Evolutionary conservation across 2,797 vertebrate species (phyloP).

Genomic region (Melanotaenia parkinsoni): DNA sequence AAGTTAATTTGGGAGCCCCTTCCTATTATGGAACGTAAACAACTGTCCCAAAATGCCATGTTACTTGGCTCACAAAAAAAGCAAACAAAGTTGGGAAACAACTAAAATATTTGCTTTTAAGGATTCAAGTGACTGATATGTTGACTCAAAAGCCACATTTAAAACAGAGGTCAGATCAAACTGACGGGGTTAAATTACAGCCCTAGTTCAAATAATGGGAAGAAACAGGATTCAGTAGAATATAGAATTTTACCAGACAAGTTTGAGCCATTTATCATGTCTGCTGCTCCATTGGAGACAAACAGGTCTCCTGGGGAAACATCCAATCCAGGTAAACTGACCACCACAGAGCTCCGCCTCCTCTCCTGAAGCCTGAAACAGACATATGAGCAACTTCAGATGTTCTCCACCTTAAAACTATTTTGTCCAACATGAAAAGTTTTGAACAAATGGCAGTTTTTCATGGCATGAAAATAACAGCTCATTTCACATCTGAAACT

Average conservation of each 20-base stretch:
- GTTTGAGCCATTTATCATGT: slow-evolving; percentile 80
- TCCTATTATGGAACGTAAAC: not conserved
- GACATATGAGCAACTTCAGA: slow-evolving; percentile 11
- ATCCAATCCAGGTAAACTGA: slow-evolving; percentile 87
- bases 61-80: not conserved
- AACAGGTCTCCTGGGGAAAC: slow-evolving; percentile 91
- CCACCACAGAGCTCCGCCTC: slow-evolving; percentile 88
- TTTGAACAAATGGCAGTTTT: not conserved
- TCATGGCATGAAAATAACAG: not conserved
- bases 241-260: slow-evolving; percentile 70
- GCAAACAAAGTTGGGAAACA: not conserved
- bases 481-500: slow-evolving; percentile 10
- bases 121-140: not conserved
- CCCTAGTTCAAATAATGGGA: not conserved
- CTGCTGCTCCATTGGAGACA: slow-evolving; percentile 84
- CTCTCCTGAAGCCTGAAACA: slow-evolving; percentile 79
- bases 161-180: slow-evolving; percentile 3
- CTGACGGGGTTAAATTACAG: not conserved
- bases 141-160: slow-evolving; percentile 3
- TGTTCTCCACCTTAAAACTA: not conserved
- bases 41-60: not conserved
- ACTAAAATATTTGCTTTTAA: not conserved
- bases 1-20: not conserved
- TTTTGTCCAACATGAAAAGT: not conserved
- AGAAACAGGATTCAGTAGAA: not conserved